Base-by-base conservation (phyloP, 2,797 vertebrate genomes). In the Cercopithecus hamlyni region DNA sequence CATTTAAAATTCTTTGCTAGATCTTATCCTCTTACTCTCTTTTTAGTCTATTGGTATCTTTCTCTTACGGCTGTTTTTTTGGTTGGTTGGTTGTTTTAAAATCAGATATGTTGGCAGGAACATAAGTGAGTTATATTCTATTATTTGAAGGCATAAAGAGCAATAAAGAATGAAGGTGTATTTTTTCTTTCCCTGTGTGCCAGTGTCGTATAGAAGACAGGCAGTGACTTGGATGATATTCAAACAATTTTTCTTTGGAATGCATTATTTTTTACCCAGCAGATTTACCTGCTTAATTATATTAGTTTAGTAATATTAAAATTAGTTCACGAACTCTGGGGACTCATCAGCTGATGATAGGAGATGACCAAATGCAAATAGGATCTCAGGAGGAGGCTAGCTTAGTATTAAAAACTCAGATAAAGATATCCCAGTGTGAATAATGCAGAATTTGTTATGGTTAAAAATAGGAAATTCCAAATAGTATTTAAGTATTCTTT, bases 291-390 rank as follows among this genome's bases (percentile, higher is more conserved):
- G 41, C 27, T 33, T 93, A 86, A 88, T 94, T 84, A 70, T 92
- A 77, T 96, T 95, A 90, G 58, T 85, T 97, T 98, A 94, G 36
- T 75, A 72, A 64, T 70, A 61, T 73, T 93, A 58, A 84, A 96
- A 84, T 94, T 80, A 94, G 79, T 91, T 89, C 24, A 93, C 26
- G 85, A 88, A 88, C 80, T 80, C 67, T 5, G 73, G 48, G 55
- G 43, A 80, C 7, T 41, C 36, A 80, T 87, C 67, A 67, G 0
- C 19, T 91, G n/a, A 89, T 93, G 22, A 77, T 86, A 80, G 90
- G 72, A 90, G 36, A 77, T 90, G 14, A 9, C 48, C 48, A 48
- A 15, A 79, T 91, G 43, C 22, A 82, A 79, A 82, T 14, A 88
- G 27, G 41, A 93, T 92, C 43, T 87, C 80, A 73, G 36, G 45